These are phyloP conservation scores for Diachasma alloeum DNA, from an alignment of 1,140 invertebrate genomes.

Conservation along the genomic window DNA sequence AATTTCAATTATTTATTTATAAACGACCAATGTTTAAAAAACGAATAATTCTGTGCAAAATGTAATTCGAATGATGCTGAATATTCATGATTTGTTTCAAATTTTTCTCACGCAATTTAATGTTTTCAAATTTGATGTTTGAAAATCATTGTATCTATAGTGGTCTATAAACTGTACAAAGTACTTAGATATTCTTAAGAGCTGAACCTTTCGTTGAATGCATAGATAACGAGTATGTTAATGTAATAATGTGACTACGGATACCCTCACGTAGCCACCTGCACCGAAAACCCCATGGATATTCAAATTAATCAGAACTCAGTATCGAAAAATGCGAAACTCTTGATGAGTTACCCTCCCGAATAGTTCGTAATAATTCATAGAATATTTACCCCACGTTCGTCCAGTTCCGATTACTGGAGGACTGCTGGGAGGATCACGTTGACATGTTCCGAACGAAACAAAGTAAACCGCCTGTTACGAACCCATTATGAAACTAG, in stretches of 20 bases:
- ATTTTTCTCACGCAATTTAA: no score
- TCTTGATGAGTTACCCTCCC: neutral
- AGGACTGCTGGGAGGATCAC: neutral
- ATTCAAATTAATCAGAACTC: neutral
- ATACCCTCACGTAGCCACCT: neutral
- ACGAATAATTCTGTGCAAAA: no score
- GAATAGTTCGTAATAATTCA: neutral
- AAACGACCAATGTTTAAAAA: no score
- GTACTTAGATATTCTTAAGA: no score
- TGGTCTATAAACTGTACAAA: no score
- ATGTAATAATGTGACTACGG: neutral
- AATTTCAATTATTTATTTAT: no score
- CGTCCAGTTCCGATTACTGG: neutral
- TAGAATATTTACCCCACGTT: neutral
- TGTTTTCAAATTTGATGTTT: no score
- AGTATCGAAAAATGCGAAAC: neutral
- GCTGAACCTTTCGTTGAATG: neutral
- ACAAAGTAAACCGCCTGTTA: neutral
- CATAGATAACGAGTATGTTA: neutral
- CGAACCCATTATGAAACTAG: conserved; percentile 28
- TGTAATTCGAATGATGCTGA: no score
- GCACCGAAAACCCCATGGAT: neutral
- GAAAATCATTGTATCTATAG: no score
- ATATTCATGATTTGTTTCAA: no score
- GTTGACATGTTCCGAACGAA: neutral